Base-by-base conservation (phyloP, 2,797 vertebrate species). In the Otus scops region DNA sequence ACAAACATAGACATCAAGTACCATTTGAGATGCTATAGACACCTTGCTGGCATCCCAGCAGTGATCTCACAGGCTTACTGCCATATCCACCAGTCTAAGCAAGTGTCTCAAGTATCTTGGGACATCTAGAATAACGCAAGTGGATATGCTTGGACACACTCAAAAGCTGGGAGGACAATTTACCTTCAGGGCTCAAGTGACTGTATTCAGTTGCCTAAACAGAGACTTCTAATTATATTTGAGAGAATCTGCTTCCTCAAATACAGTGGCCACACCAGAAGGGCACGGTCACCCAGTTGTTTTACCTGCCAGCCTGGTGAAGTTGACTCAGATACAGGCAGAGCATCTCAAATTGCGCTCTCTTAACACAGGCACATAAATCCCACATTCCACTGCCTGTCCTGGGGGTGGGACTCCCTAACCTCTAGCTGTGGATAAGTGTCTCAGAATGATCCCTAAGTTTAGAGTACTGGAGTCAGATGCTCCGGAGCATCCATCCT, bases 261-360 rank as follows among this genome's bases (percentile, higher is more conserved):
- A 41, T 34, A 24, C 17, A 45, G 8, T 34, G 20, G 10, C 14
- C 18, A 39, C 18, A 48, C 1, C 30, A 71, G 65, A 64, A 81
- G 18, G 9, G 13, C 28, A 26, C 0, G 0, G n/a, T n/a, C 43
- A 38, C 28, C 22, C 36, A 18, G 13, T 59, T 59, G 30, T 36
- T 39, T 6, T 30, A 9, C 23, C n/a, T 56, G 16, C 21, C 43
- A 61, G 38, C 7, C 38, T 50, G 21, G 16, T 69, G 43, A 76
- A 65, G 19, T 22, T 47, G 22, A 69, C 51, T 64, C 56, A 30
- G 28, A 32, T 27, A 27, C 6, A 23, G 1, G 2, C 12, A 82
- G 26, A 65, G 17, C 8, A 50, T 22, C 30, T 38, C 6, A n/a
- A 27, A 69, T 20, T 34, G 32, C 19, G 9, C 19, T 61, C 23